These are phyloP conservation scores for Metaphire vulgaris DNA, from an alignment of 1,140 invertebrate species.

Conservation along the genomic window DNA sequence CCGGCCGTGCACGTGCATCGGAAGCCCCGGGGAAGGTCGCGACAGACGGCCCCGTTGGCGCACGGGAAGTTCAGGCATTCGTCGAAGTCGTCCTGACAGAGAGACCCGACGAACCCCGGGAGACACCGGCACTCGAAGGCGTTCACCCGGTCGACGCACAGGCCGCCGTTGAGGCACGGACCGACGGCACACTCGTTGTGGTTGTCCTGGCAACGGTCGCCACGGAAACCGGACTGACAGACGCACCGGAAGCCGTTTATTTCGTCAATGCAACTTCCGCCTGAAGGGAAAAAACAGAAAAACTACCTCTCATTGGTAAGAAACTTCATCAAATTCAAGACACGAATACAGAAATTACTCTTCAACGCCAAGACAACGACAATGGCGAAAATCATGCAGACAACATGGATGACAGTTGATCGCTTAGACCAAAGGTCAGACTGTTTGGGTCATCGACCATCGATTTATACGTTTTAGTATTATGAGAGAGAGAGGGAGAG, in stretches of 20 bases:
- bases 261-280: not conserved
- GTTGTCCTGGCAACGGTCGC: not conserved
- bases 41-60: conserved; percentile 87
- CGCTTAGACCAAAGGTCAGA: no score
- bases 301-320: no score
- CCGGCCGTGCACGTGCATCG: conserved; percentile 83
- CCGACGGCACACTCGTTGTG: not conserved
- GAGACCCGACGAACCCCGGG: conserved; percentile 88
- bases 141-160: conserved; percentile 23
- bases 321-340: no score
- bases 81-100: conserved; percentile 90
- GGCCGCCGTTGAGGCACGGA: conserved; percentile 34
- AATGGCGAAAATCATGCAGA: no score
- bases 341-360: no score
- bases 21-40: conserved; percentile 75
- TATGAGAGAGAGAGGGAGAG: no score
- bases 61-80: conserved; percentile 72
- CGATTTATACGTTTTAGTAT: no score
- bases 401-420: no score
- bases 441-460: no score
- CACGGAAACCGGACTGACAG: not conserved
- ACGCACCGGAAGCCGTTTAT: not conserved
- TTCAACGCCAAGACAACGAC: no score
- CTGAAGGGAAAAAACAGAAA: no score
- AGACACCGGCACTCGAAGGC: conserved; percentile 62